Evolutionary conservation across 1,140 invertebrate species (phyloP).

Genomic region (Drosophila pachea): DNA sequence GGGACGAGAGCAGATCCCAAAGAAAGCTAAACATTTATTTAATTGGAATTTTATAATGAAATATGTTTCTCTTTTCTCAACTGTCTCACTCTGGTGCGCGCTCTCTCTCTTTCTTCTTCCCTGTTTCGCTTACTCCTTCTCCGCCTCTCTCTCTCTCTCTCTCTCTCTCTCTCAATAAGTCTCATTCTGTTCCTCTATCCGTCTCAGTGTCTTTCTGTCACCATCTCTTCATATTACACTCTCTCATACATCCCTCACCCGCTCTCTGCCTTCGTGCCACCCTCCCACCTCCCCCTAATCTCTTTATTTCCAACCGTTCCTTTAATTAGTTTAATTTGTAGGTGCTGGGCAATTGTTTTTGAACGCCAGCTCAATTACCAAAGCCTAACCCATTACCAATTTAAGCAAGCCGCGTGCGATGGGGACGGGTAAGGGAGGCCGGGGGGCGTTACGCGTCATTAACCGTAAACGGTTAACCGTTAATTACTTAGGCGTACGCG

Average conservation of each 20-base stretch:
- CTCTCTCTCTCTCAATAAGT: neutral
- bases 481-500: constrained; percentile 68
- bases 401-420: neutral
- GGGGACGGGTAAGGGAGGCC: constrained; percentile 5
- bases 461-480: constrained; percentile 53
- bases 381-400: constrained; percentile 32
- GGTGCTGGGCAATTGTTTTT: neutral
- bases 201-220: no score
- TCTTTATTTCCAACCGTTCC: no score
- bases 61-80: neutral
- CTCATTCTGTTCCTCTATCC: no score
- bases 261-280: neutral
- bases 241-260: no score
- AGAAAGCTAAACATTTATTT: no score
- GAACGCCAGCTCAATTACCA: constrained; percentile 6
- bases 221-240: no score
- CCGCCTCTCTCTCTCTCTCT: neutral
- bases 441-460: constrained; percentile 58
- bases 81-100: neutral
- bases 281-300: neutral
- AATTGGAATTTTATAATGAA: no score
- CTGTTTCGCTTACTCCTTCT: neutral
- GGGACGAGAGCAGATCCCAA: neutral
- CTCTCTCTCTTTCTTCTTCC: neutral
- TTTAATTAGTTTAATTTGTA: constrained; percentile 11